A percentile compares a stretch with the other conserved stretches of the same genome.
Evolutionary conservation across 2,113 vertebrate species (phyloP).

Genomic region (Barnardius zonarius): DNA sequence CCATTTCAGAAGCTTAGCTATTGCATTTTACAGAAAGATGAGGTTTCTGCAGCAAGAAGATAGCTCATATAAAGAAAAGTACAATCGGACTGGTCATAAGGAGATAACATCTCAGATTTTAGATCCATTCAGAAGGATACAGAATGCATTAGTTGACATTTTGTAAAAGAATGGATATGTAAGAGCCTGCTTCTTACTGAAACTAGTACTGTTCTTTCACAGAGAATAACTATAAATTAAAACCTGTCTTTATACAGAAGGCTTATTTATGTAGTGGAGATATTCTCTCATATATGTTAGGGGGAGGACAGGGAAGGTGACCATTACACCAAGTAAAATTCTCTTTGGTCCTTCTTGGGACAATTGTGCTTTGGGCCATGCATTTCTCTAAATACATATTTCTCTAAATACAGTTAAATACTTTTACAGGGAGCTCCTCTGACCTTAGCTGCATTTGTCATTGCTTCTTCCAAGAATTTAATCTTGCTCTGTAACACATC

Average conservation of each 20-base stretch:
- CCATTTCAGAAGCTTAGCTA: neutral
- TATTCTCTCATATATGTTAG: neutral
- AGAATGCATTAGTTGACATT: neutral
- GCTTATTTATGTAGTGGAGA: neutral
- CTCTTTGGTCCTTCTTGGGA: neutral
- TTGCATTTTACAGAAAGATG: neutral
- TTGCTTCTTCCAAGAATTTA: constrained; percentile 81
- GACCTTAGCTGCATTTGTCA: constrained; percentile 78
- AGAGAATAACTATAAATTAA: neutral
- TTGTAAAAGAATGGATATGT: neutral
- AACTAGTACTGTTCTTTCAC: neutral
- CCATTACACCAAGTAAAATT: neutral
- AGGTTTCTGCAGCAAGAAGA: neutral
- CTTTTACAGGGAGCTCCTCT: neutral
- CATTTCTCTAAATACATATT: neutral
- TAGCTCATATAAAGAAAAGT: neutral
- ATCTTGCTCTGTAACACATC: constrained; percentile 83
- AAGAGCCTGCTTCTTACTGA: neutral
- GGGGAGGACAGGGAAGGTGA: neutral
- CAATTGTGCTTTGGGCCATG: neutral
- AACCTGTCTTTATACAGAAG: too few species aligned
- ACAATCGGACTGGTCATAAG: neutral
- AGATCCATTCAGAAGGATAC: neutral
- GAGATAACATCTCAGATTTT: neutral
- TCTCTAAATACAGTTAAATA: neutral